These are phyloP conservation scores for Lasioglossum lativentre DNA, from an alignment of 2,888 invertebrate species.

Conservation along the genomic window DNA sequence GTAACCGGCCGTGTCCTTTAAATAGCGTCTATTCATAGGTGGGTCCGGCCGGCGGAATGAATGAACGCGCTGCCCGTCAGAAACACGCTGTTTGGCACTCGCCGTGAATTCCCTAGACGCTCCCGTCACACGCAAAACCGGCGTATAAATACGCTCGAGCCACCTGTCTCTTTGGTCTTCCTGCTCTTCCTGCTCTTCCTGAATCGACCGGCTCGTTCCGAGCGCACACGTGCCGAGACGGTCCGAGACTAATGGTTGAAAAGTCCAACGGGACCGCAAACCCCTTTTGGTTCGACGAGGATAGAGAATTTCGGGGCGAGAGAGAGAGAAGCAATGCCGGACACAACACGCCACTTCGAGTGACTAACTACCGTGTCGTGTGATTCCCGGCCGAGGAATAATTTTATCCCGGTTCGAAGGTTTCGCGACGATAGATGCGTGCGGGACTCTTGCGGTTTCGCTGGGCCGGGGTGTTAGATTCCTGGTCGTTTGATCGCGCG, in stretches of 20 bases:
- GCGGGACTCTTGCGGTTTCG: slow-evolving; percentile 1
- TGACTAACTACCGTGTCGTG: slow-evolving; percentile 37
- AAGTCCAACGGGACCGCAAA: slow-evolving; percentile 65
- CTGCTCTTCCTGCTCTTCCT: slow-evolving; percentile 70
- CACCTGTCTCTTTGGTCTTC: slow-evolving; percentile 80
- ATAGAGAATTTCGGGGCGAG: not conserved
- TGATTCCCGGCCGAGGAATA: slow-evolving; percentile 42
- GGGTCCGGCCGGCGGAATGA: slow-evolving; percentile 74
- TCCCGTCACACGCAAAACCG: slow-evolving; percentile 30
- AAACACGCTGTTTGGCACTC: slow-evolving; percentile 68
- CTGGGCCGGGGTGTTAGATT: slow-evolving; percentile 5
- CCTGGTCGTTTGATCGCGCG: not conserved
- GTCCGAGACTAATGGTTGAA: slow-evolving; percentile 74
- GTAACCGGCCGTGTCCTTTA: slow-evolving; percentile 71
- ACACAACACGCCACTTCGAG: slow-evolving; percentile 12
- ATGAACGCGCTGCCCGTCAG: slow-evolving; percentile 74
- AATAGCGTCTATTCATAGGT: slow-evolving; percentile 82
- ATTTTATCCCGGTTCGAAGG: slow-evolving; percentile 36
- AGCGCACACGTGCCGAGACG: slow-evolving; percentile 56
- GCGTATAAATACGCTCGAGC: slow-evolving; percentile 77
- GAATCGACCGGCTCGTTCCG: slow-evolving; percentile 64
- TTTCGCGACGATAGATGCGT: slow-evolving; percentile 10
- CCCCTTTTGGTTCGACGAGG: slow-evolving; percentile 25
- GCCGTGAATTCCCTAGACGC: slow-evolving; percentile 72
- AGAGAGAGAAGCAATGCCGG: not conserved